Percentiles rank a stretch among this genome's conserved stretches.
phyloP scores from a whole-genome alignment of 2,113 vertebrate genomes.

The Plectropomus leopardus region DNA sequence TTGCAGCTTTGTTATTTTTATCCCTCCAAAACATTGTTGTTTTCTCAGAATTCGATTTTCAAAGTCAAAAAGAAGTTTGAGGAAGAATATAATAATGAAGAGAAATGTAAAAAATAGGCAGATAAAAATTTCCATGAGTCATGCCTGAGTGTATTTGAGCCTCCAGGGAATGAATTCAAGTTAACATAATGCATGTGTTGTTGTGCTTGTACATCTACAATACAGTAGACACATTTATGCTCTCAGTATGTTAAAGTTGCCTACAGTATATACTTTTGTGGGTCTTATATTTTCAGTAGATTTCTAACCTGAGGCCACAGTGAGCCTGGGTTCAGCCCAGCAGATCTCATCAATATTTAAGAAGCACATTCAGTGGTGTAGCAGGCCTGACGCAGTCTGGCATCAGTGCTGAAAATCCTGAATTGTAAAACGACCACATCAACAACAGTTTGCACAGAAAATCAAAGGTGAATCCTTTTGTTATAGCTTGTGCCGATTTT shows the following conservation, averaged over 20 bases:
- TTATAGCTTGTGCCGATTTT: constrained; percentile 15
- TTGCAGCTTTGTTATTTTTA: constrained; percentile 35
- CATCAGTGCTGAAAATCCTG: constrained; percentile 26
- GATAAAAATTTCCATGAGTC: not conserved
- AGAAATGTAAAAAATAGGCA: not conserved
- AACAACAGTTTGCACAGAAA: constrained; percentile 5
- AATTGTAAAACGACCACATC: constrained; percentile 29
- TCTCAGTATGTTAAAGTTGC: not conserved
- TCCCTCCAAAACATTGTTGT: constrained; percentile 11
- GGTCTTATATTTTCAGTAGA: not conserved
- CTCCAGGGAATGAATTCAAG: not conserved
- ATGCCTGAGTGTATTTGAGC: not conserved
- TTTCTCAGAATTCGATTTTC: constrained; percentile 18
- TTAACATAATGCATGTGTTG: not conserved
- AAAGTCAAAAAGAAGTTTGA: constrained; percentile 29
- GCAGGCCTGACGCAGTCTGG: constrained; percentile 44
- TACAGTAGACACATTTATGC: not conserved
- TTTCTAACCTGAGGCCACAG: constrained; percentile 35
- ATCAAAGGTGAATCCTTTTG: not conserved
- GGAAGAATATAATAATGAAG: not conserved
- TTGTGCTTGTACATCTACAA: not conserved
- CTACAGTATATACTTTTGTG: not conserved
- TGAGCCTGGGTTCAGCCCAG: constrained; percentile 17
- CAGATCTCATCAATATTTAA: constrained; percentile 72
- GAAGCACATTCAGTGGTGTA: constrained; percentile 32